Evolutionary conservation across 2,888 invertebrate species (phyloP), one percentile per base, ranked within the genome.

Genomic region (Odontomyia ornata): DNA sequence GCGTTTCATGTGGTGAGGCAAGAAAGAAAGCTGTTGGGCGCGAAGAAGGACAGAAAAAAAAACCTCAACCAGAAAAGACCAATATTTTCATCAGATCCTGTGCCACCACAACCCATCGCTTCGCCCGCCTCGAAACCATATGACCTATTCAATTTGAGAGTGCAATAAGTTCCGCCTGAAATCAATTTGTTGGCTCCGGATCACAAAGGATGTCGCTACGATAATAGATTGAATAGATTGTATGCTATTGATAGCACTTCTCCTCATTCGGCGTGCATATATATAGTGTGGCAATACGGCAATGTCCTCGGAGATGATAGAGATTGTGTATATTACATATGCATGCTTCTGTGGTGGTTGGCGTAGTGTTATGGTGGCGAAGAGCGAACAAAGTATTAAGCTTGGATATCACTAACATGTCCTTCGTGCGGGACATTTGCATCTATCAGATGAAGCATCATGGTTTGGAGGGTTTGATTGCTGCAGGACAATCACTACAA

Each of bases 161-260:
- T 77, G 75, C 77, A 75, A 69, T 69, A 52, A 71, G 71, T 52
- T 78, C 56, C 71, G 72, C 72, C 71, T 71, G 62, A 69, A 77
- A 78, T 78, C 77, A 78, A 78, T 76, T 71, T 76, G 56, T 76
- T 76, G 46, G 21, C 18, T 72, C 57, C 27, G 27, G 25, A 60
- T 25, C 52, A 75, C 57, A 52, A 75, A 69, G 76, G 23, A 36
- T 67, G 75, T 25, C 75, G 23, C 25, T 30, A 18, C 52, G 36
- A 69, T 72, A 72, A 72, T 21, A 56, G 72, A 56, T 72, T 72
- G 56, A 72, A 57, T 56, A 25, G 56, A 52, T 52, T 25, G 47
- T 69, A 25, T 69, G 30, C 18, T 28, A 30, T 36, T 36, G 65
- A 36, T 21, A 18, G 65, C 65, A 65, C 25, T 65, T 7, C 25